Conservation (phyloP, 2,888 invertebrate species). For the Bombyx huttoni region DNA sequence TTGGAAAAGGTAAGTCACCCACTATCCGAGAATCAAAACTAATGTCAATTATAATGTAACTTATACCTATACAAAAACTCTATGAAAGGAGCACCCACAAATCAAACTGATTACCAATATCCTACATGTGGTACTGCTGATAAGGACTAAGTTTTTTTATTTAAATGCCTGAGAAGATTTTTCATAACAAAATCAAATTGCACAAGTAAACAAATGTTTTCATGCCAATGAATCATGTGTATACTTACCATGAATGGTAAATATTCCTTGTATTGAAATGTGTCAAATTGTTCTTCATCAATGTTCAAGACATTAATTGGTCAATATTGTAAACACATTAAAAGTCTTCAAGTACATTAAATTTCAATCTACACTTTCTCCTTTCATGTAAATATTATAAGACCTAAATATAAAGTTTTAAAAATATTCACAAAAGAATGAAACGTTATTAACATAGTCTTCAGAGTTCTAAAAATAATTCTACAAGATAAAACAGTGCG, state of each 20-base stretch:
- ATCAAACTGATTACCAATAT: no score
- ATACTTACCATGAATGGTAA: constrained; percentile 54
- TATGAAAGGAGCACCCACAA: no score
- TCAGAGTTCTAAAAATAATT: constrained; percentile 62
- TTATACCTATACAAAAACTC: no score
- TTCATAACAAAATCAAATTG: not conserved
- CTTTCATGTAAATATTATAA: constrained; percentile 18
- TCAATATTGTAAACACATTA: constrained; percentile 9
- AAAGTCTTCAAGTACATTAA: constrained; percentile 13
- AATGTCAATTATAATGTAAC: no score
- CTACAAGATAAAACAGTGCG: constrained; percentile 61
- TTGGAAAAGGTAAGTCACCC: no score
- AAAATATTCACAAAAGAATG: constrained; percentile 56
- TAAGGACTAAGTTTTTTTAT: no score
- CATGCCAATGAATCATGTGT: not conserved
- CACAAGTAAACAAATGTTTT: not conserved
- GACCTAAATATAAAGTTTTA: constrained; percentile 20
- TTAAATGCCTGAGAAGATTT: no score
- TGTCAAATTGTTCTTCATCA: constrained; percentile 31
- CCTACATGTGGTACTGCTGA: no score
- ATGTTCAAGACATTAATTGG: constrained; percentile 4
- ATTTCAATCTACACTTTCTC: constrained; percentile 19
- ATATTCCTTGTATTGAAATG: constrained; percentile 24
- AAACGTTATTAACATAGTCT: constrained; percentile 46
- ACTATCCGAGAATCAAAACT: no score